Evolutionary conservation across 2,797 vertebrate genomes (phyloP), one percentile per base, ranked within the genome.

Genomic region (Eulemur rubriventer): DNA sequence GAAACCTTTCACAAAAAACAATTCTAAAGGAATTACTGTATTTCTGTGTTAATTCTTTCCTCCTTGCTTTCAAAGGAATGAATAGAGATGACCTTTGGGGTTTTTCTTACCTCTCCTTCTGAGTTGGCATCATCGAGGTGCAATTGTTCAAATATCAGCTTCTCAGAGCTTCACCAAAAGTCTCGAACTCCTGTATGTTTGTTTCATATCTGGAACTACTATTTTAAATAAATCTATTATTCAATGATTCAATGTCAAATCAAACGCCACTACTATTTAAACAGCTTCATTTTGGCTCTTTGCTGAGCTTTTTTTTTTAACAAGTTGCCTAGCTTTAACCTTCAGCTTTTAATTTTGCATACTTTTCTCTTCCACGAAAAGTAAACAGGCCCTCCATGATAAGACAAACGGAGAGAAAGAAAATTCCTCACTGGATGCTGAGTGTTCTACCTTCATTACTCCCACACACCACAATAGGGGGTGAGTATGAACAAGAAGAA

Each of bases 151-250:
- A 72, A 93, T 78, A 30, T 22, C 41, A 87, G 14, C n/a, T 85
- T 65, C 38, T n/a, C 0, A 7, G 2, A 30, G 55, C 17, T 65
- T 17, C 79, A 0, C 30, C 69, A 87, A 83, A 94, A 82, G 70
- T 17, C 18, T 84, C 38, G 30, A 18, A 33, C 33, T 65, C 46
- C 55, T 8, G 2, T 18, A 69, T 17, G 17, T 12, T 48, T 73
- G 57, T 35, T 81, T 70, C 22, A 6, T 52, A 38, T 57, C 38
- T 65, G 50, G 7, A 90, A 22, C 43, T 55, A 13, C 10, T 67
- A 4, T 57, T 82, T 96, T 82, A 89, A 89, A 80, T 30, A 38
- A 46, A 86, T 70, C 46, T 78, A 7, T 65, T 73, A 28, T 41
- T 70, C 57, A 89, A 9, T 55, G 24, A 22, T 35, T 76, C 48